Conservation (phyloP, 1,140 invertebrate species). For the Cotesia typhae region DNA sequence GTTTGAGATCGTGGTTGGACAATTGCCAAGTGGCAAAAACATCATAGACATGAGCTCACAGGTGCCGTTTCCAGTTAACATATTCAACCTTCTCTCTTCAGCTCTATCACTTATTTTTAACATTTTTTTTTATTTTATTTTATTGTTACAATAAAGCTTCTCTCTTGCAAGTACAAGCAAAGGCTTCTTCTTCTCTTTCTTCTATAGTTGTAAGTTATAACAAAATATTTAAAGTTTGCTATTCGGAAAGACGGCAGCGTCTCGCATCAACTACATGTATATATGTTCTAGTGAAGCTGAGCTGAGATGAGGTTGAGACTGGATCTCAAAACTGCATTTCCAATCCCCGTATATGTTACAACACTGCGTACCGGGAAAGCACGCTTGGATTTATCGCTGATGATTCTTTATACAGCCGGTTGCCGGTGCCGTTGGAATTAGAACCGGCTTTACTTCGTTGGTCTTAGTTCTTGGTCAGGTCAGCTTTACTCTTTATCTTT, state of each 20-base stretch:
- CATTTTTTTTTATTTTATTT: neutral
- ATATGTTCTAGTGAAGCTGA: no score
- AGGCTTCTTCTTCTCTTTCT: neutral
- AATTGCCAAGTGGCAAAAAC: constrained; percentile 31
- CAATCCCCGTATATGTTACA: neutral
- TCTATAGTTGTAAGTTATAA: neutral
- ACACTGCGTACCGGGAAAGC: constrained; percentile 5
- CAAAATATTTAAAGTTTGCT: no score
- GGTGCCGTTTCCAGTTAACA: constrained; percentile 30
- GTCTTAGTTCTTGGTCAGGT: neutral
- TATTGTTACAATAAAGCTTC: neutral
- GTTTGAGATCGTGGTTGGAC: constrained; percentile 23
- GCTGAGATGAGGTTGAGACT: neutral
- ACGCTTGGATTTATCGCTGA: constrained; percentile 25
- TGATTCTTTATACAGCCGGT: constrained; percentile 18
- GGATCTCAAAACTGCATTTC: constrained; percentile 3
- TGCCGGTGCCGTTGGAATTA: constrained; percentile 24
- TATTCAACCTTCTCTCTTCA: neutral
- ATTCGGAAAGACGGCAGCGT: no score
- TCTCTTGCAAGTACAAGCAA: no score
- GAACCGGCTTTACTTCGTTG: neutral
- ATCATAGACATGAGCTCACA: constrained; percentile 33
- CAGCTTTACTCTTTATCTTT: neutral
- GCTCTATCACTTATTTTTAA: neutral
- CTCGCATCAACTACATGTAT: no score